Conservation (phyloP, 2,113 vertebrate species). For the Myotis davidii region DNA sequence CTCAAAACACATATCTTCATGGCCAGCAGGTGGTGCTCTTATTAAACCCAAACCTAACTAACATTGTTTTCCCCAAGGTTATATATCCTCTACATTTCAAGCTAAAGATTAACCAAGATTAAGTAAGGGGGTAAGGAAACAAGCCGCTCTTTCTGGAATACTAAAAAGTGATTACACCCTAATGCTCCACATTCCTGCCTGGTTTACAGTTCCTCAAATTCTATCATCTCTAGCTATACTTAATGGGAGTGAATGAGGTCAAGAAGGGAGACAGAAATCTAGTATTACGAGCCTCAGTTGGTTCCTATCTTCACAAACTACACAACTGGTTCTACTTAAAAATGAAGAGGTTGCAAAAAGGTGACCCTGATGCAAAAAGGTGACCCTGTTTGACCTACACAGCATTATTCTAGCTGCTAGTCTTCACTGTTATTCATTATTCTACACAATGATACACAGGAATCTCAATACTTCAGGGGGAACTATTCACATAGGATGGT, state of each 20-base stretch:
- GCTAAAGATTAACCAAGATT: slow-evolving; percentile 54
- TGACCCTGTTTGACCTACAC: neutral
- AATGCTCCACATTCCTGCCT: neutral
- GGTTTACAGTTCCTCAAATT: neutral
- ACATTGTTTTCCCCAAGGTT: slow-evolving; percentile 70
- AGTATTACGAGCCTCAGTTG: neutral
- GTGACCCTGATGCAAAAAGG: neutral
- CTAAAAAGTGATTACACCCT: neutral
- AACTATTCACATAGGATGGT: neutral
- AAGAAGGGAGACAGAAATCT: neutral
- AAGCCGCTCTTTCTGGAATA: neutral
- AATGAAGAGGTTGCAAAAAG: neutral
- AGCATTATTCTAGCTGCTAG: neutral
- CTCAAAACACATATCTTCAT: slow-evolving; percentile 27
- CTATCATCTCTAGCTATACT: neutral
- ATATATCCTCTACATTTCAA: slow-evolving; percentile 69
- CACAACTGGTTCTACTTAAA: neutral
- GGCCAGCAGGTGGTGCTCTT: slow-evolving; percentile 84
- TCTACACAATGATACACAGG: neutral
- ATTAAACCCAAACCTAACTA: slow-evolving; percentile 12
- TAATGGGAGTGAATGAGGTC: neutral
- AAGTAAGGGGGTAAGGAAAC: slow-evolving; percentile 36
- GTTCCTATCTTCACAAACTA: neutral
- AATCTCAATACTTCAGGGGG: neutral
- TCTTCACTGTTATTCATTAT: neutral